Conservation (phyloP, 2,113 vertebrate genomes). For the Microcebus jonahi region DNA sequence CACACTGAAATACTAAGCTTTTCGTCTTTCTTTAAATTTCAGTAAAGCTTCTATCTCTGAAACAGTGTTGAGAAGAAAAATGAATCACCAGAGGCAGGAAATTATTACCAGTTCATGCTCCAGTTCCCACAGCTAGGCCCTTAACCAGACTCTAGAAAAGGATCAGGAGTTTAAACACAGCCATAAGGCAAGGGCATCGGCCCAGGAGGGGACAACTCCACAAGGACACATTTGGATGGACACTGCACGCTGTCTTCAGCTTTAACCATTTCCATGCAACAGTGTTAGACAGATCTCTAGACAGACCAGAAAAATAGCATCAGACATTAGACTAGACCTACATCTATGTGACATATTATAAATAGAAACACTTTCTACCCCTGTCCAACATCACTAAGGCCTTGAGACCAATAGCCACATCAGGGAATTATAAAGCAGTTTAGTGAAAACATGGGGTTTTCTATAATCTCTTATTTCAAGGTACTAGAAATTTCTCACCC, state of each 20-base stretch:
- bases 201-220: neutral
- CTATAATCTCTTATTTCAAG: neutral
- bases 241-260: neutral
- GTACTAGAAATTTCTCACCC: neutral
- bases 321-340: neutral
- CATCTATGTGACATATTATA: neutral
- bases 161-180: slow-evolving; percentile 16
- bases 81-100: neutral
- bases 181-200: accelerated
- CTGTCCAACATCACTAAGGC: neutral
- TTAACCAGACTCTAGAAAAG: neutral
- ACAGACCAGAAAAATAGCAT: neutral
- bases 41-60: neutral
- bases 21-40: neutral
- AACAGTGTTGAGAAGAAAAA: slow-evolving; percentile 29
- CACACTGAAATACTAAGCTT: slow-evolving; percentile 32
- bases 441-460: neutral
- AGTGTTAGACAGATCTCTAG: neutral
- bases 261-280: neutral
- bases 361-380: neutral
- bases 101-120: slow-evolving; percentile 11
- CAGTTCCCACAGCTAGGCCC: slow-evolving; percentile 44
- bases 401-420: neutral
- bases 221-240: neutral
- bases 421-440: neutral